These are phyloP conservation scores for Cremastinae sp. DNA, from an alignment of 2,888 invertebrate species.

Conservation along the genomic window DNA sequence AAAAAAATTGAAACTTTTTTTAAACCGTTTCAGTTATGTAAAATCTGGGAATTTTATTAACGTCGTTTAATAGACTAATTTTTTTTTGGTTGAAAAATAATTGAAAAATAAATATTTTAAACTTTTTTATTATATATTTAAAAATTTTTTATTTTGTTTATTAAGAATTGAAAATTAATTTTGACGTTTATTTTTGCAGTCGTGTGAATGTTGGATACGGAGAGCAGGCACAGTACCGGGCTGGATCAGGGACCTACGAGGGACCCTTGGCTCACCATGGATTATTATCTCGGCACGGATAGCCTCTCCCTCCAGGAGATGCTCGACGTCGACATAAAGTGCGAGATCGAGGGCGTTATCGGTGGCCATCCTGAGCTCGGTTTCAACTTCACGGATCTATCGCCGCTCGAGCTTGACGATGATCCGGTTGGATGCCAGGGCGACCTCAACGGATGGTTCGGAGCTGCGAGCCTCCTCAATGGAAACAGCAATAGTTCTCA, in stretches of 20 bases:
- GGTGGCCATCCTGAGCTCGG: conserved; percentile 83
- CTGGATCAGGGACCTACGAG: conserved; percentile 78
- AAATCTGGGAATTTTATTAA: no score
- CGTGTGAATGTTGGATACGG: conserved; percentile 79
- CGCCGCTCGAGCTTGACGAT: conserved; percentile 85
- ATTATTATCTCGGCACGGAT: conserved; percentile 82
- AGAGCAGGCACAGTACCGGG: conserved; percentile 77
- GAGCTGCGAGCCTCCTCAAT: conserved; percentile 74
- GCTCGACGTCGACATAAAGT: conserved; percentile 94
- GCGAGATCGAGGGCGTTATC: conserved; percentile 90
- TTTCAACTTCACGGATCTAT: conserved; percentile 83
- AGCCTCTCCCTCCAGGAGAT: conserved; percentile 91
- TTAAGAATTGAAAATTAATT: no score
- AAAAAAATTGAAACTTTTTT: no score
- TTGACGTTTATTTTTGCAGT: conserved; percentile 70
- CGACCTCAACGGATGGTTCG: conserved; percentile 75
- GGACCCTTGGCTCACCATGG: conserved; percentile 81
- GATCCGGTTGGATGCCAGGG: conserved; percentile 77
- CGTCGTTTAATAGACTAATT: no score
- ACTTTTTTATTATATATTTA: conserved; percentile 2
- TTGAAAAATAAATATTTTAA: no score
- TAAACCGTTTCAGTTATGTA: no score
- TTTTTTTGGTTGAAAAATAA: no score
- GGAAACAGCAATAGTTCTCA: conserved; percentile 77
- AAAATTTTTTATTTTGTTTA: conserved; percentile 24